Evolutionary conservation across 2,113 vertebrate species (phyloP), one percentile per base, ranked within the genome.

Genomic region (Neotragus moschatus): DNA sequence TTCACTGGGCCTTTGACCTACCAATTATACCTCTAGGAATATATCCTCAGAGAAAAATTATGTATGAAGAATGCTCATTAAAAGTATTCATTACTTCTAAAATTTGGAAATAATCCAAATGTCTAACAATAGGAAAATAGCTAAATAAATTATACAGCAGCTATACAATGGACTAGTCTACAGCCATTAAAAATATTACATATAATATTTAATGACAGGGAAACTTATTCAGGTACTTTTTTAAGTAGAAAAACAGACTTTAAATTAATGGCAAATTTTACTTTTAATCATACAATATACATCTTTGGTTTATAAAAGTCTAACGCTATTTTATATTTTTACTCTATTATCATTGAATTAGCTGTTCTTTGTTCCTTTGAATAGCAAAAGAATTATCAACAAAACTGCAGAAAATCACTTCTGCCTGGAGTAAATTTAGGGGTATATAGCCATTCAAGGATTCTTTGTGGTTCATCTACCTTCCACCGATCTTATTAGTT

Each of bases 31-130:
- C 15, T 56, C 43, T 81, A 87, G 79, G 39, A 84, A 94, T 87
- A 89, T 75, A 66, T 30, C 11, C 56, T 86, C 45, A 82, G n/a
- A 19, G 19, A 84, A 84, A 86, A 90, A 43, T 60, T 39, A 89
- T 5, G 1, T 88, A 36, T 39, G 43, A 39, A 91, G 43, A 96
- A 92, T 61, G 30, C 75, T 90, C 80, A 87, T 77, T 88, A 91
- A 61, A 90, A 66, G 19, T 91, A 91, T 75, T 51, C 90, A 90
- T 90, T 82, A 75, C 66, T 94, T 93, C 63, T 58, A 86, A 97
- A 92, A 96, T 28, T 49, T 96, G 60, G 95, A 96, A 97, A 90
- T 58, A 89, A 77, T 92, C 58, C 93, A 92, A 84, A 87, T 84
- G 53, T 60, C 87, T 58, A 97, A 93, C 58, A 95, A 89, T n/a